Evolutionary conservation across 2,113 vertebrate genomes (phyloP), one percentile per base, ranked within the genome.

Genomic region (Ictalurus punctatus): DNA sequence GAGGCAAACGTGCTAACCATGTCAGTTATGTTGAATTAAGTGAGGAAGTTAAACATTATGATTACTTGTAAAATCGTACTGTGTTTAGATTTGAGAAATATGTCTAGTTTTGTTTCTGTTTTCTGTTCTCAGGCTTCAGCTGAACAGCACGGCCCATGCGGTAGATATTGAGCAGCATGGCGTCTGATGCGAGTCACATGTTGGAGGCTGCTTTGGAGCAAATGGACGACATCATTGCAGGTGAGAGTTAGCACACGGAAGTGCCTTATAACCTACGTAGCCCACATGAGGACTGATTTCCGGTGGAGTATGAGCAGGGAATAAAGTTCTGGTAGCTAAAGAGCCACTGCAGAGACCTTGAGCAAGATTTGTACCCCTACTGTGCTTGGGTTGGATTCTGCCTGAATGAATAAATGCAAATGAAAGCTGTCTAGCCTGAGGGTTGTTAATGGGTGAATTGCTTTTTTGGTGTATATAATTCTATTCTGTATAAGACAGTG

Each of bases 171-270:
- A 6, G 92, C 91, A 90, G 83, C 92, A 98, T 99, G 98, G 95
- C 97, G 88, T 97, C 97, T 14, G 97, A 99, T 17, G 98, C 98
- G n/a, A 99, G 98, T 94, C 98, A 99, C 34, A 97, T 96, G 94
- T 94, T 99, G 84, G 98, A 99, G 94, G 98, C 97, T 3, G 98
- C 98, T 82, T 93, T 99, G 93, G 98, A 98, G 93, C 98, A 99
- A 93, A 99, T 99, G 98, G 98, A 99, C 69, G 98, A 97, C 91
- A 98, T 99, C 90, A 97, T 99, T 52, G 98, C 98, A 96, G 98
- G 98, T 99, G 94, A 82, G 87, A 67, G 21, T 8, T 3, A 12
- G n/a, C n/a, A 23, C 30, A 69, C 6, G 52, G 37, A 84, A 78
- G 56, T 78, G 16, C 0, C 0, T 19, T 34, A 30, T 67, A 86